phyloP scores from a whole-genome alignment of 2,888 invertebrate genomes.

The Habroteleia sp. region DNA sequence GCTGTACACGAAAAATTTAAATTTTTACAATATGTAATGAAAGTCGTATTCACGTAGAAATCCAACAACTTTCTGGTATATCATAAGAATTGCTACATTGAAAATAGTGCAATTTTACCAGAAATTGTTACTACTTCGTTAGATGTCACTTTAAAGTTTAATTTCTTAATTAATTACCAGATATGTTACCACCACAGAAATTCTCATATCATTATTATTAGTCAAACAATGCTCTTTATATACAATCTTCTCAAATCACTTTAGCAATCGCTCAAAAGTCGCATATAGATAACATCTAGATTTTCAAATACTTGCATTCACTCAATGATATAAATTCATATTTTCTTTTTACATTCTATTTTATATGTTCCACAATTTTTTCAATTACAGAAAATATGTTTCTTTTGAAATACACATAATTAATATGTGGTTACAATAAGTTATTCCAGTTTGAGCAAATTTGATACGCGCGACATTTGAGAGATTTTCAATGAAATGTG shows the following conservation, averaged over 20 bases:
- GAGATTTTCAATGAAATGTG: conserved; percentile 7
- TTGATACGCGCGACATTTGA: conserved; percentile 32
- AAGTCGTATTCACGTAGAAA: conserved; percentile 1
- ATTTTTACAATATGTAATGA: conserved; percentile 1
- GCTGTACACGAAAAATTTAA: too few species aligned
- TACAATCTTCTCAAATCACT: background rate
- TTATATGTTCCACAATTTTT: conserved; percentile 13
- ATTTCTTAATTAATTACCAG: conserved; percentile 7
- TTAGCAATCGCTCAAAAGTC: conserved; percentile 26
- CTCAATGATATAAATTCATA: conserved; percentile 23
- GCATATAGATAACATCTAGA: conserved; percentile 16
- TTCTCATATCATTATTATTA: conserved; percentile 1
- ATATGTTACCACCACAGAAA: conserved; percentile 30
- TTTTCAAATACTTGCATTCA: conserved; percentile 21
- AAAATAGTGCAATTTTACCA: conserved; percentile 1
- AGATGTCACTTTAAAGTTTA: conserved; percentile 2
- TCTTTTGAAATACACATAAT: conserved; percentile 24
- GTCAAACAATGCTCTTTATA: background rate
- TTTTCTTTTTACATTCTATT: too few species aligned
- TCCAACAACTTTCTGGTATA: conserved; percentile 1
- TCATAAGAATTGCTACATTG: background rate
- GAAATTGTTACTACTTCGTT: conserved; percentile 1
- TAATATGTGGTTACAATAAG: conserved; percentile 9
- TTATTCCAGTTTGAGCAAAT: conserved; percentile 51
- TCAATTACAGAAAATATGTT: conserved; percentile 49